Base-by-base conservation (phyloP, 2,113 vertebrate species). In the Gobius niger region DNA sequence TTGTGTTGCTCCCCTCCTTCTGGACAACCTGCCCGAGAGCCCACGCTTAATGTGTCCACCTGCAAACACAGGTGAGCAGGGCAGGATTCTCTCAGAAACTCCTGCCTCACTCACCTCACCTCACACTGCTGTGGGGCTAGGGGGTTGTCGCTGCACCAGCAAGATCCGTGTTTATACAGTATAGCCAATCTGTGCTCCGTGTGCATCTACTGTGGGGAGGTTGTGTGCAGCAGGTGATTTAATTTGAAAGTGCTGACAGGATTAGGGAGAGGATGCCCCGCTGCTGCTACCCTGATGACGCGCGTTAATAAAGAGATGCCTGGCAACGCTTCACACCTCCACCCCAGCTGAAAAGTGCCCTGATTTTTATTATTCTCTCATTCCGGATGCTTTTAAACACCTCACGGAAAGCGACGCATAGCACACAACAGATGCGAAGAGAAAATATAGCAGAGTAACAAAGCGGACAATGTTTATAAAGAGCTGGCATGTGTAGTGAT, bases 161-260 rank as follows among this genome's bases (percentile, higher is more conserved):
- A n/a, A 59, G 6, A 9, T 12, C 12, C 7, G 7, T 60, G 57
- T 42, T 42, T 60, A 34, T 4, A 34, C 24, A 34, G 14, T 9
- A 16, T 16, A 5, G 57, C 34, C 15, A 13, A 44, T 34, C 40
- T 60, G 41, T 42, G 57, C 6, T 40, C 56, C 24, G 63, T 34
- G n/a, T 60, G 64, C 12, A 49, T 13, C 11, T 49, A 49, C 47
- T 61, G 70, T 34, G 60, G 65, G 61, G 9, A 44, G 60, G 60
- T n/a, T 18, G 9, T 44, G 9, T 60, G 67, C 65, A 67, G 73
- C 67, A 73, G 63, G 57, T 69, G 70, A 84, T 86, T 49, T 59
- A 47, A 89, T 81, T 82, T 76, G 65, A 63, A 56, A 72, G 65
- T 52, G 66, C 67, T 61, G 88, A 89, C 54, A 77, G 68, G 76